Evolutionary conservation across 2,888 invertebrate genomes (phyloP), one percentile per base, ranked within the genome.

Genomic region (Rosalia funebris): DNA sequence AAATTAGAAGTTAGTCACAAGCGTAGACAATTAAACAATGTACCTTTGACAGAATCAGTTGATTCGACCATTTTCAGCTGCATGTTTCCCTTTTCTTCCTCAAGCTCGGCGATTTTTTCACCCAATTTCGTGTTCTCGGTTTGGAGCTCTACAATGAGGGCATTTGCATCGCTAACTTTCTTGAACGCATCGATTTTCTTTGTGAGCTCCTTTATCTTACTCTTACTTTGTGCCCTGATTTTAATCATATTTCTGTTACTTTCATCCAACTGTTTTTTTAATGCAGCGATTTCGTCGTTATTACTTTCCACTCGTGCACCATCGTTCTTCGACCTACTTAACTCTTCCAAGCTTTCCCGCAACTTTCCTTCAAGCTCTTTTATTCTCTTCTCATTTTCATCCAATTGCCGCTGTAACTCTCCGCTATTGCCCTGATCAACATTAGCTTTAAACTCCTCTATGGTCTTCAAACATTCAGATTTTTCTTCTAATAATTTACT

Each of bases 41-140:
- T 41, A 60, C 69, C 69, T 69, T 68, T 71, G 4, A 58, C 56
- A 36, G 67, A 68, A 20, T 62, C 64, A 48, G 68, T 65, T 82
- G 90, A 89, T 82, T 92, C 91, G 72, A 92, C 89, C 78, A 93
- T 86, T 82, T 90, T 90, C 77, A 95, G 84, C 82, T 95, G 93
- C 76, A 95, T 87, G 82, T 93, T 93, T 74, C 94, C 94, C 83
- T 95, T 95, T 82, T 95, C 95, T 81, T 94, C 93, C 82, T 77
- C 77, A 66, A 96, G 82, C 77, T 93, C 92, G 10, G 91, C 90
- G 62, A 96, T 87, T 83, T 88, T 89, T 71, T 92, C 90, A 63
- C 88, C 88, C 47, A 91, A 81, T 67, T 85, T 84, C 64, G 86
- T 85, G 68, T 88, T 84, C 73, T 88, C 88, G 60, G 84, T 84